phyloP scores from a whole-genome alignment of 2,113 vertebrate species.

The Reinhardtius hippoglossoides region DNA sequence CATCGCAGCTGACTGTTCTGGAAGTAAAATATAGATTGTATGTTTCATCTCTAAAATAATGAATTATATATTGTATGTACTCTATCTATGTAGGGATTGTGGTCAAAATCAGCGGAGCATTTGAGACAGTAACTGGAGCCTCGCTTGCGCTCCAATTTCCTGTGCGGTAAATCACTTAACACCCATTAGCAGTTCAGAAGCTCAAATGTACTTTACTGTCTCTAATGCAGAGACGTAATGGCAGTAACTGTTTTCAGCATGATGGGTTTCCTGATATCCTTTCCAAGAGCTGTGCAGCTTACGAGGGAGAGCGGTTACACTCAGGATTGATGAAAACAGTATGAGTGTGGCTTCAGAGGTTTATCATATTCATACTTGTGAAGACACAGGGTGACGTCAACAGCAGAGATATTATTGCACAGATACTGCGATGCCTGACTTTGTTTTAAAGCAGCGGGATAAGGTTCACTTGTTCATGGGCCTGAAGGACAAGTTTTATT shows the following conservation, averaged over 20 bases:
- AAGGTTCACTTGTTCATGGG: neutral
- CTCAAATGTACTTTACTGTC: conserved; percentile 65
- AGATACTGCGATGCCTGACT: neutral
- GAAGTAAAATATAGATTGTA: neutral
- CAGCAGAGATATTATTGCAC: conserved; percentile 2
- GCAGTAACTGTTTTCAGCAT: conserved; percentile 32
- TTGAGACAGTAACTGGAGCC: conserved; percentile 60
- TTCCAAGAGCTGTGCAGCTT: conserved; percentile 18
- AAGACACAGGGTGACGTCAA: neutral
- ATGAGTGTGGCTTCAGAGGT: neutral
- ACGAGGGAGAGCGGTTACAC: neutral
- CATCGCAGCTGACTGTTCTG: neutral
- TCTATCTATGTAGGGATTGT: neutral
- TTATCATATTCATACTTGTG: neutral
- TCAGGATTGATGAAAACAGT: neutral
- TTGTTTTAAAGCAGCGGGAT: conserved; percentile 13
- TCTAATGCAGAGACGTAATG: conserved; percentile 63
- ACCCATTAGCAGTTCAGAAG: conserved; percentile 69
- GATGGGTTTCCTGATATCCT: conserved; percentile 46
- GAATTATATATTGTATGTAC: neutral
- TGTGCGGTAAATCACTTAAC: conserved; percentile 74
- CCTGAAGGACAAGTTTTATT: neutral
- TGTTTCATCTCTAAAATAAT: neutral
- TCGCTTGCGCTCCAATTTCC: conserved; percentile 69
- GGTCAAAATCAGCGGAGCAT: conserved; percentile 46